Percentiles rank a stretch among this genome's conserved stretches.
These are phyloP conservation scores for Pithys albifrons DNA, from an alignment of 2,113 vertebrate species.

Conservation along the genomic window DNA sequence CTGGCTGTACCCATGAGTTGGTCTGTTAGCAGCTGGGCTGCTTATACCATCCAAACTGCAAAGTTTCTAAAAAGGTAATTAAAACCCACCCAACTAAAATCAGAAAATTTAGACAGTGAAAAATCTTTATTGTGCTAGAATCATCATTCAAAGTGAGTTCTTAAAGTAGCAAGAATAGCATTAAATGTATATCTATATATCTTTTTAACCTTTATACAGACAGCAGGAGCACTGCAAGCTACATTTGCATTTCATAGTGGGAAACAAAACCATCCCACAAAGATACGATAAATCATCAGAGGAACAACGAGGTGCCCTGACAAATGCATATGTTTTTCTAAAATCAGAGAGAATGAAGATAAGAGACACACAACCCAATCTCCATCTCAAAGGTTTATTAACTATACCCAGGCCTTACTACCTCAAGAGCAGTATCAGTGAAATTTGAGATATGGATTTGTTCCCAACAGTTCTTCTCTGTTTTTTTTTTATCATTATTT, in stretches of 20 bases:
- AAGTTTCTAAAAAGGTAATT: background rate
- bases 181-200: slow-evolving; percentile 59
- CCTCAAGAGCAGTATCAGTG: background rate
- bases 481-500: background rate
- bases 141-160: slow-evolving; percentile 6
- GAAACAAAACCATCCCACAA: slow-evolving; percentile 50
- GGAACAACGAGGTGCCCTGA: slow-evolving; percentile 45
- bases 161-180: slow-evolving; percentile 12
- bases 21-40: background rate
- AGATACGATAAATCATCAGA: slow-evolving; percentile 66
- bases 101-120: background rate
- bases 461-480: background rate
- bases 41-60: background rate
- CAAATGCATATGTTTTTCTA: slow-evolving; percentile 38
- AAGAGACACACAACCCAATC: slow-evolving; percentile 19
- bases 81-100: background rate
- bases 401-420: background rate
- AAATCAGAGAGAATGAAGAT: slow-evolving; percentile 51
- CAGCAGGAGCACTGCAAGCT: slow-evolving; percentile 45
- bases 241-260: slow-evolving; percentile 66
- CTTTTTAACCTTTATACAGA: slow-evolving; percentile 59
- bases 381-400: slow-evolving; percentile 63
- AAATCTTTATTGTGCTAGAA: background rate
- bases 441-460: background rate
- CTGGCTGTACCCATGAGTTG: fast-evolving